Evolutionary conservation across 2,888 invertebrate genomes (phyloP).

Genomic region (Ephialtes manifestator): DNA sequence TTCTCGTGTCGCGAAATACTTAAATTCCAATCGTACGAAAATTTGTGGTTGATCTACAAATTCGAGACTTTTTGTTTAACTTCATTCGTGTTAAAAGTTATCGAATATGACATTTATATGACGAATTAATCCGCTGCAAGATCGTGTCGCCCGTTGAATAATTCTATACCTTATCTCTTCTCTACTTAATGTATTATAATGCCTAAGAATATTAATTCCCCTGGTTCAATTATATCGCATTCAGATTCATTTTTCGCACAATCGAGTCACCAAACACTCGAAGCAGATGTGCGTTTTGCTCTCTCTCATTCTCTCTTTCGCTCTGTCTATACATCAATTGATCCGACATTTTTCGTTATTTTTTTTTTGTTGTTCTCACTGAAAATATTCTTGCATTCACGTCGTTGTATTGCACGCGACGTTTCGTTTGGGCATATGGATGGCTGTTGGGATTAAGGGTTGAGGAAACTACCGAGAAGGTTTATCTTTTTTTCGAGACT

Average conservation of each 20-base stretch:
- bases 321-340: constrained; percentile 34
- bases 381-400: constrained; percentile 69
- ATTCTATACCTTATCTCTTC: constrained; percentile 68
- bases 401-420: constrained; percentile 64
- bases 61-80: background rate
- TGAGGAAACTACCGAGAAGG: constrained; percentile 52
- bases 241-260: constrained; percentile 51
- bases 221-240: constrained; percentile 67
- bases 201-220: constrained; percentile 68
- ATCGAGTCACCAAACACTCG: constrained; percentile 62
- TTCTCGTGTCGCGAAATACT: too few species aligned
- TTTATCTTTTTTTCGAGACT: constrained; percentile 21
- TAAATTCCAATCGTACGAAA: too few species aligned
- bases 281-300: constrained; percentile 22
- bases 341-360: constrained; percentile 46
- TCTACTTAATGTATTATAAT: constrained; percentile 69
- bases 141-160: constrained; percentile 61
- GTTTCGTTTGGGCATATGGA: constrained; percentile 48
- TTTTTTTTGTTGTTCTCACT: constrained; percentile 58
- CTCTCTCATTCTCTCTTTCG: constrained; percentile 9
- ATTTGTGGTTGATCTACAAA: background rate
- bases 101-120: background rate
- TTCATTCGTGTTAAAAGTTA: background rate
- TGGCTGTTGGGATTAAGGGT: constrained; percentile 34
- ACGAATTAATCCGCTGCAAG: constrained; percentile 52